These are phyloP conservation scores for Ptiloglossa arizonensis DNA, from an alignment of 1,140 invertebrate species.

Conservation along the genomic window DNA sequence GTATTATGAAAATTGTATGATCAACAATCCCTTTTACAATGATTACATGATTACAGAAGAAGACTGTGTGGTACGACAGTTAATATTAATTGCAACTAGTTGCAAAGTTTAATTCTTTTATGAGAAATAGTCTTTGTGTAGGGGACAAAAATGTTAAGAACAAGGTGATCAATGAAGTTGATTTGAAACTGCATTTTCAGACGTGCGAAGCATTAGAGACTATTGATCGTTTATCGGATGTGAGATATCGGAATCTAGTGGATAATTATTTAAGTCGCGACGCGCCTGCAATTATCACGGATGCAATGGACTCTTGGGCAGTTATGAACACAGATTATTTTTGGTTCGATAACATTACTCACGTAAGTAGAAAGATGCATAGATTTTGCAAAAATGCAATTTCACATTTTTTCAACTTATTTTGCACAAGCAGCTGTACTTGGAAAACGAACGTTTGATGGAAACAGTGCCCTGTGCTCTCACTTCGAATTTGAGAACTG, in stretches of 20 bases:
- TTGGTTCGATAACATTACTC: constrained; percentile 86
- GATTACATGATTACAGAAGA: constrained; percentile 81
- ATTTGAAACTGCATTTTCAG: constrained; percentile 77
- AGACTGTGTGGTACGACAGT: constrained; percentile 83
- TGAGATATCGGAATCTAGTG: constrained; percentile 85
- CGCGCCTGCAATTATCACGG: constrained; percentile 87
- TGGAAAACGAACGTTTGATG: constrained; percentile 84
- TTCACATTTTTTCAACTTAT: background rate
- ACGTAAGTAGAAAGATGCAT: constrained; percentile 77
- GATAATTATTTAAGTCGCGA: constrained; percentile 87
- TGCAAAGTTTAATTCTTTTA: background rate
- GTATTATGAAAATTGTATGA: constrained; percentile 88
- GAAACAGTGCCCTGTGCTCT: constrained; percentile 87
- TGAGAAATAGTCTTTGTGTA: background rate
- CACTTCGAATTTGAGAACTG: constrained; percentile 86
- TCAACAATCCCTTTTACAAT: constrained; percentile 85
- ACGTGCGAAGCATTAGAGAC: constrained; percentile 84
- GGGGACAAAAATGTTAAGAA: background rate
- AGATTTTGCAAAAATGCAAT: background rate
- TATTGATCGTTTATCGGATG: constrained; percentile 85
- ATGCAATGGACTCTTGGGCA: constrained; percentile 87
- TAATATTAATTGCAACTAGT: background rate
- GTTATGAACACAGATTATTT: constrained; percentile 85
- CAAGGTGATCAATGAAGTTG: background rate
- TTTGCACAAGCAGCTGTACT: constrained; percentile 78